Base-by-base conservation (phyloP, 1,140 invertebrate species). In the Elymnias hypermnestra region DNA sequence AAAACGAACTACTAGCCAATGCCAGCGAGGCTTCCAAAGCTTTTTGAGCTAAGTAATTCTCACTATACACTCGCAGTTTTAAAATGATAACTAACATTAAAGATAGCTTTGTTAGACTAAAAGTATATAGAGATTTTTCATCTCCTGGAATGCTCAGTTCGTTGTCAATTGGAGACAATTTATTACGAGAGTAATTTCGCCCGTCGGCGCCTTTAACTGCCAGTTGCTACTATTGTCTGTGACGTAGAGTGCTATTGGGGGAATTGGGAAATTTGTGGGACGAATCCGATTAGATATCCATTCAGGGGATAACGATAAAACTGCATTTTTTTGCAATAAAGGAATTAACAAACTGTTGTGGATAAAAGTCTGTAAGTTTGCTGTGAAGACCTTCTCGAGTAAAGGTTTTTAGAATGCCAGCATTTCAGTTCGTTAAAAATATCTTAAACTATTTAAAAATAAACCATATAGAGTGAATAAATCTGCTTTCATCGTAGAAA, bases 201-300 rank as follows among this genome's bases (percentile, higher is more conserved):
- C 33, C 5, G 33, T 36, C 33, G 33, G 33, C 33, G 33, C 33
- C 33, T 36, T 21, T 36, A 36, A 36, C 33, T 36, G 33, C 33
- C 33, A 19, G 33, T 36, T 14, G 17, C 17, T 10, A 21, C 33
- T 21, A 36, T 36, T 36, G 33, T 36, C 33, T 36, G 33, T 36
- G 33, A 36, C 33, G 10, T 19, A 36, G 0, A 21, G 17, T 5
- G 33, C 33, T 36, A 36, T 36, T 36, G 33, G 33, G 33, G 33
- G 17, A 19, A 36, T 21, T 36, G 33, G 17, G 2, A 12, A 36
- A 36, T 36, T 36, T 36, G 19, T 36, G 5, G 12, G 10, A 4
- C 14, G 8, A 12, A 5, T 33, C 15, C 29, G 29, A 33, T 33
- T 33, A 15, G 29, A 8, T 17, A 7, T 21, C 3, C 29, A 15